Evolutionary conservation across 2,113 vertebrate species (phyloP).

Genomic region (Aspidoscelis tigris): DNA sequence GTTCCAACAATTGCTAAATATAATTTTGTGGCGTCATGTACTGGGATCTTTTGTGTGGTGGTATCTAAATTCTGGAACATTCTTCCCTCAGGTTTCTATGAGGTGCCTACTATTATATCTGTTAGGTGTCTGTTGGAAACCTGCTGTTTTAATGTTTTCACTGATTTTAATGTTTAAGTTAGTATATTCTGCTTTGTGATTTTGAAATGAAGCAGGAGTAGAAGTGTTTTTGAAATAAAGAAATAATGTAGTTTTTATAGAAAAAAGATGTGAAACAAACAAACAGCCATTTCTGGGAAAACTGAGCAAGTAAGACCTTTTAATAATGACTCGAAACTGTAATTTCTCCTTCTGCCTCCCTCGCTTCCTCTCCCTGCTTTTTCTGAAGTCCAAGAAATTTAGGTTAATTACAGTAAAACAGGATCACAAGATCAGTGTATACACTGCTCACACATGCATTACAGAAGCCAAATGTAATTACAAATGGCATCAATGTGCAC

Average conservation of each 20-base stretch:
- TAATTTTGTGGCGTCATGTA: too few relatives aligned
- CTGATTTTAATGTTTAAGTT: too few relatives aligned
- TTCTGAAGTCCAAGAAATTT: slow-evolving; percentile 14
- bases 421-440: background rate
- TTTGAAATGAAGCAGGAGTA: too few relatives aligned
- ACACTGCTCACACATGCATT: background rate
- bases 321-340: background rate
- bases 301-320: background rate
- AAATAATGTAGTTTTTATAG: slow-evolving; percentile 37
- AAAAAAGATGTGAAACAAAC: slow-evolving; percentile 45
- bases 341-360: background rate
- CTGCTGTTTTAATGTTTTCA: too few relatives aligned
- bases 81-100: too few relatives aligned
- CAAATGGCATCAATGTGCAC: background rate
- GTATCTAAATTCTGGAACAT: too few relatives aligned
- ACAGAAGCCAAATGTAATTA: slow-evolving; percentile 6
- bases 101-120: too few relatives aligned
- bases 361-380: background rate
- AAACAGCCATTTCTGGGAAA: slow-evolving; percentile 22
- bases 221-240: too few relatives aligned
- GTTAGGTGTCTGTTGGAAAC: too few relatives aligned
- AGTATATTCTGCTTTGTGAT: too few relatives aligned
- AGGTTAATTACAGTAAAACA: background rate
- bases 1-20: too few relatives aligned
- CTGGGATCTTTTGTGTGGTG: too few relatives aligned